Evolutionary conservation across 2,797 vertebrate genomes (phyloP).

Genomic region (Caiman crocodilus): DNA sequence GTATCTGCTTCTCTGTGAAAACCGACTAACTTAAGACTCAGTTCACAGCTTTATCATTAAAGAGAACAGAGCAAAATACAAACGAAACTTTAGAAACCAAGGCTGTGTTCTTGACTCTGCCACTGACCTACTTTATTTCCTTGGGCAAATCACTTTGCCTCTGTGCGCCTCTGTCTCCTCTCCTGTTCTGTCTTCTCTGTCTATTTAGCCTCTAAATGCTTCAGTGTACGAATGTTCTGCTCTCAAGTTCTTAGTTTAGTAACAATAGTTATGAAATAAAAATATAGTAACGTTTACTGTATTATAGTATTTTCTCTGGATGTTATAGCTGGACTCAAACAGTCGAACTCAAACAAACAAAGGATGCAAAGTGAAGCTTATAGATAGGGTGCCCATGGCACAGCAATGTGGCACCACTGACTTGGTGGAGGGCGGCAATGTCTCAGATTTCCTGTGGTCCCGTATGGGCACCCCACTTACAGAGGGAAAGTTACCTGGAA

Average conservation of each 20-base stretch:
- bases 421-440: too few relatives aligned
- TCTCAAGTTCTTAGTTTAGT: not conserved
- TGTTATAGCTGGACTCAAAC: not conserved
- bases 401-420: too few relatives aligned
- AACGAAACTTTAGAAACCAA: not conserved
- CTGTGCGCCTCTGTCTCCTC: not conserved
- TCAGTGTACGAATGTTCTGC: not conserved
- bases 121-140: not conserved
- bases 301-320: not conserved
- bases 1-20: not conserved
- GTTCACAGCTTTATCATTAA: rapidly evolving
- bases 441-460: too few relatives aligned
- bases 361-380: not conserved
- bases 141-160: not conserved
- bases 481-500: not conserved
- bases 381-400: not conserved
- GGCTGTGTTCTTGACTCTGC: not conserved
- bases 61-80: not conserved
- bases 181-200: not conserved
- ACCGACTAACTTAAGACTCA: not conserved
- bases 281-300: not conserved
- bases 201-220: not conserved
- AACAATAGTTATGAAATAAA: not conserved
- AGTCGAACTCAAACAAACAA: not conserved
- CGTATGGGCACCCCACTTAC: not conserved